These are phyloP conservation scores for Loripinus fragilis DNA, from an alignment of 2,888 invertebrate species.

Conservation along the genomic window DNA sequence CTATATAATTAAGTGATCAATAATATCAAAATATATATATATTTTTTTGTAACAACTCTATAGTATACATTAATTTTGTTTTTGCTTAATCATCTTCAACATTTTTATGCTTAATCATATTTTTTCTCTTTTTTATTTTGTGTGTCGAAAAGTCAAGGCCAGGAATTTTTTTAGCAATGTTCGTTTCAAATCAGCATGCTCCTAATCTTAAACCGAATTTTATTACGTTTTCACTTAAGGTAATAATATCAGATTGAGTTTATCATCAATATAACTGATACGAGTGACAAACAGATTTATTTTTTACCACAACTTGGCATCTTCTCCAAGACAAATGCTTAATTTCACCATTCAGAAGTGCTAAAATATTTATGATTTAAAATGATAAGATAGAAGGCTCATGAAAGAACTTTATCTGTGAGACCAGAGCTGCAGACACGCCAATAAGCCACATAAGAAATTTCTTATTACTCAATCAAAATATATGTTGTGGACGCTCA, in stretches of 20 bases:
- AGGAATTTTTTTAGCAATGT: not conserved
- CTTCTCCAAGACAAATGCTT: not conserved
- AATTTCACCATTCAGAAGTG: conserved; percentile 41
- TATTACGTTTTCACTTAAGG: conserved; percentile 10
- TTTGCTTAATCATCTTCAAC: too few relatives aligned
- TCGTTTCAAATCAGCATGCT: too few relatives aligned
- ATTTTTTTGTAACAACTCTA: too few relatives aligned
- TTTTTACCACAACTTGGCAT: conserved; percentile 5
- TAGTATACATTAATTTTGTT: too few relatives aligned
- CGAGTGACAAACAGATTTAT: conserved; percentile 11
- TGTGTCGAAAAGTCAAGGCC: not conserved
- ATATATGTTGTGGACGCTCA: too few relatives aligned
- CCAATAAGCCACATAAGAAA: too few relatives aligned
- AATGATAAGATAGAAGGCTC: conserved; percentile 26
- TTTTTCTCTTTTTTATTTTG: too few relatives aligned
- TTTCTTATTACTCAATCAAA: too few relatives aligned
- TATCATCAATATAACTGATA: conserved; percentile 1
- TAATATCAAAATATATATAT: too few relatives aligned
- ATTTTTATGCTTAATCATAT: too few relatives aligned
- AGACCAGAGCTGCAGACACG: too few relatives aligned
- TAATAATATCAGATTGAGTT: not conserved
- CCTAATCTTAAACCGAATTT: not conserved
- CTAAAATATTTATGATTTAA: conserved; percentile 41
- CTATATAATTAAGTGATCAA: too few relatives aligned
- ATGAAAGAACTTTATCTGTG: not conserved